These are phyloP conservation scores for Microtus pennsylvanicus DNA, from an alignment of 2,113 vertebrate species.

Conservation along the genomic window DNA sequence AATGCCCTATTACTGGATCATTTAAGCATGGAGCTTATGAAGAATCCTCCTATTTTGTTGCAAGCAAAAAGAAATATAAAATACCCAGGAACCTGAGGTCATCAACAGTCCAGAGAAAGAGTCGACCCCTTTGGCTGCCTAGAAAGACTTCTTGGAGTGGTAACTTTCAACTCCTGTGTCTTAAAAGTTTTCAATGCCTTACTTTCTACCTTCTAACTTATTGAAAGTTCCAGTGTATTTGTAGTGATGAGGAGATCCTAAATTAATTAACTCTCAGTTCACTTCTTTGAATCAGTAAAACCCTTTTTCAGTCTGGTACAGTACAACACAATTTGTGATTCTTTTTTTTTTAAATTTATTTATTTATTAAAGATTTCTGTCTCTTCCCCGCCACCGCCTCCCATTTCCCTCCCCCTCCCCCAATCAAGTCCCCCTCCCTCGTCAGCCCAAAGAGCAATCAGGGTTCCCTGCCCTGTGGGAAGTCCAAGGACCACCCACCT, in stretches of 20 bases:
- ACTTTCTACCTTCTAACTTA: neutral
- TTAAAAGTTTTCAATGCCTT: slow-evolving; percentile 1
- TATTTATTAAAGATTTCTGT: no score
- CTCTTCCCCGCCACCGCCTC: no score
- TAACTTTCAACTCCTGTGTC: neutral
- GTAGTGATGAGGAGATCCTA: neutral
- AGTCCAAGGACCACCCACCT: no score
- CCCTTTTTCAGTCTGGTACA: neutral
- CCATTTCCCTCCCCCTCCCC: no score
- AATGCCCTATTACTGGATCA: neutral
- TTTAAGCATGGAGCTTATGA: neutral
- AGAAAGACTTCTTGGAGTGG: neutral
- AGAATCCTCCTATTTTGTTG: neutral
- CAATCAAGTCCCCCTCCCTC: no score
- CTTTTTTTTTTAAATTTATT: neutral
- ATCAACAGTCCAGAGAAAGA: neutral
- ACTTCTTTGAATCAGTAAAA: slow-evolving; percentile 27
- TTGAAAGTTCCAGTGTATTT: neutral
- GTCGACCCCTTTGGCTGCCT: neutral
- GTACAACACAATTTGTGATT: neutral
- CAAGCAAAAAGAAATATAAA: neutral
- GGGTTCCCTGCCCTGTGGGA: no score
- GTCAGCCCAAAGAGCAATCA: no score
- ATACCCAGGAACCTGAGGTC: neutral
- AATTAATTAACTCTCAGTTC: neutral